Evolutionary conservation across 2,113 vertebrate genomes (phyloP).

Genomic region (Xiphophorus maculatus): DNA sequence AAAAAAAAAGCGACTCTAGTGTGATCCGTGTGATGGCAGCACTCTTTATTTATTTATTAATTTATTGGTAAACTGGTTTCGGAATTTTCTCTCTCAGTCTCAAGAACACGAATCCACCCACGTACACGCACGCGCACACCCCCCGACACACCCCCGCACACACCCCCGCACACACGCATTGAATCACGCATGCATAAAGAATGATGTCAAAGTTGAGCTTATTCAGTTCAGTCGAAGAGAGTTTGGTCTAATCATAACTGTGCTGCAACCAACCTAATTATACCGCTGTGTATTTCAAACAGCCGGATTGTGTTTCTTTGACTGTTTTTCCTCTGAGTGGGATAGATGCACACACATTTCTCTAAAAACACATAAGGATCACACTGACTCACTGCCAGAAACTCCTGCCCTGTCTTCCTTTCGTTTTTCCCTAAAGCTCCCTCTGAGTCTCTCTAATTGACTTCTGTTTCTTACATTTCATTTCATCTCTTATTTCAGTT

Average conservation of each 20-base stretch:
- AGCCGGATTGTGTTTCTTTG: constrained; percentile 45
- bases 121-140: neutral
- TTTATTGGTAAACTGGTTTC: constrained; percentile 3
- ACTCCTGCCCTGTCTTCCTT: constrained; percentile 43
- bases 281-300: constrained; percentile 57
- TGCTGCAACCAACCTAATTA: constrained; percentile 51
- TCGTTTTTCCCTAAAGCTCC: constrained; percentile 51
- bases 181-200: neutral
- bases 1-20: constrained; percentile 1
- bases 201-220: constrained; percentile 5
- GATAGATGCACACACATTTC: constrained; percentile 28
- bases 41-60: neutral
- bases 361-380: constrained; percentile 32
- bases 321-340: constrained; percentile 39
- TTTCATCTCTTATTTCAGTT: constrained; percentile 76
- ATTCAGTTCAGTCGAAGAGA: constrained; percentile 16
- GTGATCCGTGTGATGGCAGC: neutral
- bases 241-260: constrained; percentile 27
- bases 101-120: neutral
- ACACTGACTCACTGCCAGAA: constrained; percentile 33
- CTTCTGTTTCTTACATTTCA: constrained; percentile 76
- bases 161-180: neutral
- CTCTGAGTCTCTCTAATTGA: constrained; percentile 67
- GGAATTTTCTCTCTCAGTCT: neutral
- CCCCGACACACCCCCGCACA: neutral